These are phyloP conservation scores for Anguilla marmorata DNA, from an alignment of 2,797 vertebrate species.

Conservation along the genomic window DNA sequence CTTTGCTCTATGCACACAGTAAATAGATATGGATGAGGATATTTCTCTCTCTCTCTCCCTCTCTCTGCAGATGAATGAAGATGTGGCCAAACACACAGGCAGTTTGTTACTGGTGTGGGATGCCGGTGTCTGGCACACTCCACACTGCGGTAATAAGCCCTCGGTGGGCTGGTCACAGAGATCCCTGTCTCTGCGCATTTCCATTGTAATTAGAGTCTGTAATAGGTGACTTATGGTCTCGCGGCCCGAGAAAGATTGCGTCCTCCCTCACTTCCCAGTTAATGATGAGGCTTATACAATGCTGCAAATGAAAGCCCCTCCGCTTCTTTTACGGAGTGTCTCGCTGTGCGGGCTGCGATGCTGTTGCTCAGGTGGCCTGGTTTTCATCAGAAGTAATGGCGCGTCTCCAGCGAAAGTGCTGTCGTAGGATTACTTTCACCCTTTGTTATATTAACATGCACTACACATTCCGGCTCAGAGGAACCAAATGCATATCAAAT, in stretches of 20 bases:
- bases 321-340: slow-evolving; percentile 33
- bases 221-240: slow-evolving; percentile 39
- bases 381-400: slow-evolving; percentile 52
- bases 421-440: slow-evolving; percentile 36
- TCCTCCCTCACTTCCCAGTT: slow-evolving; percentile 33
- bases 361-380: slow-evolving; percentile 47
- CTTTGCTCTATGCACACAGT: neutral
- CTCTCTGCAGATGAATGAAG: slow-evolving; percentile 29
- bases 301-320: slow-evolving; percentile 42
- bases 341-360: slow-evolving; percentile 32
- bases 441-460: slow-evolving; percentile 29
- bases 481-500: slow-evolving; percentile 22
- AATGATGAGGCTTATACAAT: slow-evolving; percentile 40
- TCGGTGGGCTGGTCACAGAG: slow-evolving; percentile 31
- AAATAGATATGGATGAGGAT: slow-evolving; percentile 17
- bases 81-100: slow-evolving; percentile 26
- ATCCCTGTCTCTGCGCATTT: slow-evolving; percentile 23
- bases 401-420: slow-evolving; percentile 43
- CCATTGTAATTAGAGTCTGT: slow-evolving; percentile 45
- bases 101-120: slow-evolving; percentile 32
- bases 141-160: slow-evolving; percentile 20
- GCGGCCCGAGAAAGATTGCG: slow-evolving; percentile 27
- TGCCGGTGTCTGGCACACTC: neutral
- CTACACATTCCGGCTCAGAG: neutral
- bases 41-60: slow-evolving; percentile 18